phyloP scores from a whole-genome alignment of 2,113 vertebrate species.

The Thinocorus orbignyianus region DNA sequence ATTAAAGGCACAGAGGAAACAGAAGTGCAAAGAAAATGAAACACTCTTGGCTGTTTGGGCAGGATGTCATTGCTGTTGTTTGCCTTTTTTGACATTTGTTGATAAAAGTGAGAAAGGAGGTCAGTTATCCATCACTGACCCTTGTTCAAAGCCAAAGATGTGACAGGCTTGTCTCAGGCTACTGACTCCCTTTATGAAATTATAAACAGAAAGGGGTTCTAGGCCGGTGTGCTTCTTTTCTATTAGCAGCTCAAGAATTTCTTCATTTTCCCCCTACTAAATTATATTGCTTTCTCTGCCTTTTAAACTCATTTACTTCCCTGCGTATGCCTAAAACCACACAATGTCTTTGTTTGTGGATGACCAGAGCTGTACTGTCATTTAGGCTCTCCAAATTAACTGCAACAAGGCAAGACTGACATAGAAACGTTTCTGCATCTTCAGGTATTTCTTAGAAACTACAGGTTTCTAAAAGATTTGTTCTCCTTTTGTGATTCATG shows the following conservation, averaged over 20 bases:
- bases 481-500: not conserved
- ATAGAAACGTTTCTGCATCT: not conserved
- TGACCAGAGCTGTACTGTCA: not conserved
- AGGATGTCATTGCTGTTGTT: conserved; percentile 81
- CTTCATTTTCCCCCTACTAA: not conserved
- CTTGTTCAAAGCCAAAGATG: conserved; percentile 45
- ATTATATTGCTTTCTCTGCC: not conserved
- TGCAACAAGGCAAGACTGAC: not conserved
- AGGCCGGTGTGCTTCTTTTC: not conserved
- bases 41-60: conserved; percentile 81
- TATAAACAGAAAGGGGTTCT: conserved; percentile 1
- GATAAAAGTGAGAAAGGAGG: conserved; percentile 51
- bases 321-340: not conserved
- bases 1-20: conserved; percentile 85
- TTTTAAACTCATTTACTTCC: not conserved
- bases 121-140: conserved; percentile 58
- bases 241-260: not conserved
- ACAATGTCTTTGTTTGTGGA: not conserved
- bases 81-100: conserved; percentile 63
- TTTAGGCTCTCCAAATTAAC: not conserved
- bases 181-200: conserved; percentile 15
- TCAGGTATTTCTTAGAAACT: not conserved
- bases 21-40: conserved; percentile 83
- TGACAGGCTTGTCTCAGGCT: conserved; percentile 26
- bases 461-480: not conserved